Conservation (phyloP, 1,140 invertebrate genomes). For the Penaeus indicus region DNA sequence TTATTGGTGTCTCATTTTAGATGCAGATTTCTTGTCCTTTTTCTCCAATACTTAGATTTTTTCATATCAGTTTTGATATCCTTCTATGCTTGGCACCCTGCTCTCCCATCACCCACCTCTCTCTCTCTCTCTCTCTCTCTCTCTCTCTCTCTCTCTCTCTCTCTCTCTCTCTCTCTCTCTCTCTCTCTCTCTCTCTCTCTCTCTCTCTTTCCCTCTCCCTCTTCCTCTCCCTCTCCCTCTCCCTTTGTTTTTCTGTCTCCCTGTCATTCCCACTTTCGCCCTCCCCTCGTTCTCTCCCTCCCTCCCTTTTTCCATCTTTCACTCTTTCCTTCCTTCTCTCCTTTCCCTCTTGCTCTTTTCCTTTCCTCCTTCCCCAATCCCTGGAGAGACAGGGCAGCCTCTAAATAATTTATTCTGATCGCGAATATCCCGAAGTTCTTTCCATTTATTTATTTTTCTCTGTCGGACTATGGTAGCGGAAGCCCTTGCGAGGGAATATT, state of each 20-base stretch:
- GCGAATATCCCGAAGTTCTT: not conserved
- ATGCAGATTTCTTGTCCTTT: not conserved
- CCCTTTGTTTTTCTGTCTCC: not conserved
- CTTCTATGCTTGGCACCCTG: not conserved
- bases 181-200: not conserved
- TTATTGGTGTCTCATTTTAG: not conserved
- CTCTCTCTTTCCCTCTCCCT: conserved; percentile 16
- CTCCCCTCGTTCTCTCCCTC: not conserved
- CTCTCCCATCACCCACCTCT: not conserved
- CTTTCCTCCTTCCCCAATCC: not conserved
- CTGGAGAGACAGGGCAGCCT: not conserved
- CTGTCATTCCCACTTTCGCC: not conserved
- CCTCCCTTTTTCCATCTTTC: not conserved
- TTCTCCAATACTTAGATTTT: not conserved
- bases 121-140: not conserved
- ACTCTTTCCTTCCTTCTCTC: not conserved
- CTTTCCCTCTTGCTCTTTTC: not conserved
- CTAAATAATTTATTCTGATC: not conserved
- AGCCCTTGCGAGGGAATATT: too few relatives aligned
- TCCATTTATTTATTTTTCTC: too few relatives aligned
- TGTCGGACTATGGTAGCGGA: too few relatives aligned
- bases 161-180: not conserved
- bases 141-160: not conserved
- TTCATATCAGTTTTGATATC: not conserved
- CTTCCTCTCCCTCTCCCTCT: not conserved